These are phyloP conservation scores for Stratiomys singularior DNA, from an alignment of 2,888 invertebrate genomes.

Conservation along the genomic window DNA sequence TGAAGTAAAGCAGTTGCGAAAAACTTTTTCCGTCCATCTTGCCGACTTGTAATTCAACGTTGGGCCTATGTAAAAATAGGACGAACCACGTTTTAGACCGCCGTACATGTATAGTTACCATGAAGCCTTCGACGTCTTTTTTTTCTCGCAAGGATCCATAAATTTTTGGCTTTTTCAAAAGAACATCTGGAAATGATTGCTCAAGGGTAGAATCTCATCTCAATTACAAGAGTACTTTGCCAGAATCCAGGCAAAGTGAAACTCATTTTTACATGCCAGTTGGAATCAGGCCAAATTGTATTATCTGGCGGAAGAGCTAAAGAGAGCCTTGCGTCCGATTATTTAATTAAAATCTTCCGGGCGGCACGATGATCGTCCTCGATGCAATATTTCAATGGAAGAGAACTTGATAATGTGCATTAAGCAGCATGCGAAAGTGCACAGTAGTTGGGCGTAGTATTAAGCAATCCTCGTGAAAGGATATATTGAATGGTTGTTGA, in stretches of 20 bases:
- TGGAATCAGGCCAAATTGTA: slow-evolving; percentile 50
- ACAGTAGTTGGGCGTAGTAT: no score
- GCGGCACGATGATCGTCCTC: slow-evolving; percentile 33
- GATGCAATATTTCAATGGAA: slow-evolving; percentile 26
- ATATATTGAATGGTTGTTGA: no score
- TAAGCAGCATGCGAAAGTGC: no score
- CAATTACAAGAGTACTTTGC: slow-evolving; percentile 50
- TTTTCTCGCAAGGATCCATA: slow-evolving; percentile 47
- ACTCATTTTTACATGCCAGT: slow-evolving; percentile 52
- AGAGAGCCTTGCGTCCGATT: slow-evolving; percentile 46
- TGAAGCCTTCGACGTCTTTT: not conserved
- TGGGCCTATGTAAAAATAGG: not conserved
- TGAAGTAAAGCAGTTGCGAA: not conserved
- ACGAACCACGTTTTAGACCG: no score
- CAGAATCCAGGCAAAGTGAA: slow-evolving; percentile 50
- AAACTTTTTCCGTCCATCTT: slow-evolving; percentile 8
- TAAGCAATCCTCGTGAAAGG: no score
- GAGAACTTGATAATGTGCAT: not conserved
- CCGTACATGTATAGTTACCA: not conserved
- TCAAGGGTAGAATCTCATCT: slow-evolving; percentile 51
- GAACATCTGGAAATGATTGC: slow-evolving; percentile 53
- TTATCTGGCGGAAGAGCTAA: slow-evolving; percentile 44
- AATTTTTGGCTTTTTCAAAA: slow-evolving; percentile 51
- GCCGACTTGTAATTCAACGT: not conserved
- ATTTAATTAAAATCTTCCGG: slow-evolving; percentile 51